A percentile compares a stretch with the other conserved stretches of the same genome.
Conservation (phyloP, 2,113 vertebrate genomes). For the Phalacrocorax brasilianus region DNA sequence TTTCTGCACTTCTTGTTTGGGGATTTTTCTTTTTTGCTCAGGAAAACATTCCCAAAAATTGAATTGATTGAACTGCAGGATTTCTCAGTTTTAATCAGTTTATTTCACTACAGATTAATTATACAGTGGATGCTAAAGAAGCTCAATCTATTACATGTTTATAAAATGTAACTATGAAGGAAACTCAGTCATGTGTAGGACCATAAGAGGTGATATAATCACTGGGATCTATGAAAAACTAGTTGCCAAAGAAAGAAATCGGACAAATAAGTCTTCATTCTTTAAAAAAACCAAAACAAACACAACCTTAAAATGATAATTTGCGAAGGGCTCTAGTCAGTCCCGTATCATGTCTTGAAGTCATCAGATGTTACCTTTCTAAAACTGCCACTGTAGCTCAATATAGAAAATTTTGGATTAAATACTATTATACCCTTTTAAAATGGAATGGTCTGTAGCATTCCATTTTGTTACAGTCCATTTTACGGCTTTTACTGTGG, state of each 20-base stretch:
- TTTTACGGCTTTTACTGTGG: not conserved
- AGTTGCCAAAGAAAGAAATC: not conserved
- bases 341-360: fast-evolving
- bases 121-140: not conserved
- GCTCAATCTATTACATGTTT: not conserved
- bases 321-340: not conserved
- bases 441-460: not conserved
- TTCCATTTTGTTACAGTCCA: not conserved
- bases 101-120: not conserved
- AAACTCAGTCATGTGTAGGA: not conserved
- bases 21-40: not conserved
- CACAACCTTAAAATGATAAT: not conserved
- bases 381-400: not conserved
- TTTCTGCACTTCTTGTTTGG: not conserved
- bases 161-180: not conserved
- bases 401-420: not conserved
- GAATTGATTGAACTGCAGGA: not conserved
- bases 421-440: not conserved
- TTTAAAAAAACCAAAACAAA: not conserved
- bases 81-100: not conserved
- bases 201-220: not conserved
- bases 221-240: not conserved
- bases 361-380: not conserved
- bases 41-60: not conserved
- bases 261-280: not conserved